phyloP scores from a whole-genome alignment of 2,797 vertebrate species.

The Aphelocoma californica region DNA sequence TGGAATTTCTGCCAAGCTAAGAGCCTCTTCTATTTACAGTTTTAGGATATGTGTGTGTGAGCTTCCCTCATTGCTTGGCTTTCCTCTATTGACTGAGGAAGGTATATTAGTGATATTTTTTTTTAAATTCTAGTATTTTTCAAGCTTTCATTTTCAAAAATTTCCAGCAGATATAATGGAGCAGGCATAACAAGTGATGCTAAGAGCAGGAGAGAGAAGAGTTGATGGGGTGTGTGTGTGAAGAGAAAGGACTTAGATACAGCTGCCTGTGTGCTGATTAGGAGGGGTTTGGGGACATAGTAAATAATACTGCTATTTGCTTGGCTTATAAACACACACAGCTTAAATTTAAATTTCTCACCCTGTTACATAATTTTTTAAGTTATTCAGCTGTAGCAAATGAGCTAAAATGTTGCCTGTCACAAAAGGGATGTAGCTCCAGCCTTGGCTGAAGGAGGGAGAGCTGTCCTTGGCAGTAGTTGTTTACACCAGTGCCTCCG shows the following conservation, averaged over 20 bases:
- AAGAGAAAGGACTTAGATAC: slow-evolving; percentile 36
- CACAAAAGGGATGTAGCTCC: not conserved
- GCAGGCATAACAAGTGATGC: slow-evolving; percentile 2
- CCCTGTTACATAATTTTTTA: not conserved
- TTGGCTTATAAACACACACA: slow-evolving; percentile 29
- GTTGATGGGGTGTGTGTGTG: not conserved
- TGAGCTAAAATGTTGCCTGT: not conserved
- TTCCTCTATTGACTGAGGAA: not conserved
- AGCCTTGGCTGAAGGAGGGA: not conserved
- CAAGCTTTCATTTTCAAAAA: slow-evolving; percentile 27
- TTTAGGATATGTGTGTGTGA: not conserved
- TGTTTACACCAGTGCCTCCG: not conserved
- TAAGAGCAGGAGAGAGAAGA: not conserved
- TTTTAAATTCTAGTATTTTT: not conserved
- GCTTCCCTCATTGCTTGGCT: not conserved
- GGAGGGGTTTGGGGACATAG: not conserved
- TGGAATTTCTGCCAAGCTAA: not conserved
- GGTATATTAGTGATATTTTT: not conserved
- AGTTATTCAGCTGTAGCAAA: not conserved
- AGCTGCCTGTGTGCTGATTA: not conserved
- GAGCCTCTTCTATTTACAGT: not conserved
- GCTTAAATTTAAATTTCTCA: slow-evolving; percentile 56
- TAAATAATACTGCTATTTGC: slow-evolving; percentile 36
- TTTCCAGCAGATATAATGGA: slow-evolving; percentile 36
- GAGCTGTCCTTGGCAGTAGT: not conserved